These are phyloP conservation scores for Aptenodytes forsteri DNA, from an alignment of 2,113 vertebrate genomes.

Conservation along the genomic window DNA sequence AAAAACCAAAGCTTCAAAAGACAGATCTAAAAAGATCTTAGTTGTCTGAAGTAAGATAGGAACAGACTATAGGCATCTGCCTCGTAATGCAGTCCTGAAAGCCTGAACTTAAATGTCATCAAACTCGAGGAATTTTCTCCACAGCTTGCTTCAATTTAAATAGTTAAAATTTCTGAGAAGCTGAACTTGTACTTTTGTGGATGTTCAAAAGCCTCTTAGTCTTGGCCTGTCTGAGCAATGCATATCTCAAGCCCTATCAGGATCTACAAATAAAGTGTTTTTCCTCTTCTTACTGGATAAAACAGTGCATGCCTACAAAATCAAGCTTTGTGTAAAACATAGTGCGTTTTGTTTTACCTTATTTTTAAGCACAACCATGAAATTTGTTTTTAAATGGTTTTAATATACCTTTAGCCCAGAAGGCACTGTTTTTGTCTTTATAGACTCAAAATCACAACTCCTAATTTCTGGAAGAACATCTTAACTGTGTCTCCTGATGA, in stretches of 20 bases:
- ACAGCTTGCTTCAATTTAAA: neutral
- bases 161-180: neutral
- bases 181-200: neutral
- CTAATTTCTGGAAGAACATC: neutral
- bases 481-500: neutral
- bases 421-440: neutral
- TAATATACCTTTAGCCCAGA: neutral
- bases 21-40: neutral
- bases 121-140: neutral
- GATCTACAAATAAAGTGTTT: neutral
- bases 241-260: neutral
- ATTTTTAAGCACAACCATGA: neutral
- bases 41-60: neutral
- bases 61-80: neutral
- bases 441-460: neutral
- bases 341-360: neutral
- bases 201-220: neutral
- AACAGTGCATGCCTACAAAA: neutral
- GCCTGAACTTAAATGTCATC: neutral
- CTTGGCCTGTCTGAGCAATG: neutral
- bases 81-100: neutral
- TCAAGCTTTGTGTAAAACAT: neutral
- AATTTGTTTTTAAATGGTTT: neutral
- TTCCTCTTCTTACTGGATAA: neutral
- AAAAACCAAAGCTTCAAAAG: neutral